Percentiles rank a stretch among this genome's conserved stretches.
phyloP scores from a whole-genome alignment of 2,113 vertebrate species.

The Elaphurus davidianus region DNA sequence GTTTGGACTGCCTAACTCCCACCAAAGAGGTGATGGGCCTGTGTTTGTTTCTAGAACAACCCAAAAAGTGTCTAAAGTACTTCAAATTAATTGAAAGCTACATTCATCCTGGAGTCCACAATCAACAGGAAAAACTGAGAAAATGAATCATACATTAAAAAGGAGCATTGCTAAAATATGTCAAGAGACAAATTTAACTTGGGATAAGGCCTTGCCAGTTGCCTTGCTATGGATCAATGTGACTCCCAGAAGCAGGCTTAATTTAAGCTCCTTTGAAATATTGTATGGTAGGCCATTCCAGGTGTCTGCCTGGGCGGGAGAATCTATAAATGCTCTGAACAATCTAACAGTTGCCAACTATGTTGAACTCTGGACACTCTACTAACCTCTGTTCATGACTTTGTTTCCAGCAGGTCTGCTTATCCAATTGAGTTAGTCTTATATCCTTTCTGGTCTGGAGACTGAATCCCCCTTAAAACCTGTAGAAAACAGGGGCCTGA shows the following conservation, averaged over 20 bases:
- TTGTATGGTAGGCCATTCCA: not conserved
- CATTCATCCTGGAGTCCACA: not conserved
- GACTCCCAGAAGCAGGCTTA: not conserved
- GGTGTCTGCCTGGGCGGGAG: accelerated
- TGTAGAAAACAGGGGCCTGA: not conserved
- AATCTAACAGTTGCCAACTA: not conserved
- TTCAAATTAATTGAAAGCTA: not conserved
- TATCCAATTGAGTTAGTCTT: not conserved
- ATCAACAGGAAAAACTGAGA: not conserved
- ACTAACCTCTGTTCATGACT: not conserved
- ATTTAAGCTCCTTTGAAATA: not conserved
- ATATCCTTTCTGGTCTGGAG: not conserved
- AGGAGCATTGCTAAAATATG: not conserved
- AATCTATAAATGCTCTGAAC: not conserved
- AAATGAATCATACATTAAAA: not conserved
- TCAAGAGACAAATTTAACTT: not conserved
- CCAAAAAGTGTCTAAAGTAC: not conserved
- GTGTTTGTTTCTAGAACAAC: not conserved
- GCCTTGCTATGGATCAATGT: not conserved
- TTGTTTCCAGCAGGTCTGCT: not conserved
- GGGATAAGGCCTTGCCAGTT: not conserved
- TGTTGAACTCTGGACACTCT: not conserved
- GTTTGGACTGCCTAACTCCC: not conserved
- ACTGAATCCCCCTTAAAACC: not conserved
- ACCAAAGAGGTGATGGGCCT: not conserved